Evolutionary conservation across 2,888 invertebrate species (phyloP).

Genomic region (Eucriotettix oculatus): DNA sequence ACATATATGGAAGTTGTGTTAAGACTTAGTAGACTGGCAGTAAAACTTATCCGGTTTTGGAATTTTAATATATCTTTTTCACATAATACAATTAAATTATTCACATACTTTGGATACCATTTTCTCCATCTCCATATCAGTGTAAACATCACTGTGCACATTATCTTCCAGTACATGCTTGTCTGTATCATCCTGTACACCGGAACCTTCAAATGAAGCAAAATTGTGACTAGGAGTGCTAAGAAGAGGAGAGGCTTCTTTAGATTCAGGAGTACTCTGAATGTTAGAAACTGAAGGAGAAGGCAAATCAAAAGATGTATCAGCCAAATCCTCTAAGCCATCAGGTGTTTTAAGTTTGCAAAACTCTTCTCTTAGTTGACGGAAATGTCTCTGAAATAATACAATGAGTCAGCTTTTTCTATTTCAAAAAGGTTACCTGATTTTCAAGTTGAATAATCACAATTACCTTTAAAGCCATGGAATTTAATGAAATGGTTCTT

Average conservation of each 20-base stretch:
- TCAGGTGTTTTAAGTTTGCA: constrained; percentile 64
- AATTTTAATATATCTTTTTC: neutral
- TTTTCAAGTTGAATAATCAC: no score
- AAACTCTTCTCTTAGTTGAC: constrained; percentile 71
- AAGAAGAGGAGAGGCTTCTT: constrained; percentile 5
- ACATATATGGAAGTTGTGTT: no score
- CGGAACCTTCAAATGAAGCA: constrained; percentile 16
- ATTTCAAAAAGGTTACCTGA: neutral
- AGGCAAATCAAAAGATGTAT: constrained; percentile 11
- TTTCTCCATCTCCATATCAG: constrained; percentile 61
- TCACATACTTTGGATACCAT: constrained; percentile 53
- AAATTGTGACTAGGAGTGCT: constrained; percentile 1
- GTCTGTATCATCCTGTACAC: constrained; percentile 16
- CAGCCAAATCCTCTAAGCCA: constrained; percentile 48
- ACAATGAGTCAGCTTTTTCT: no score
- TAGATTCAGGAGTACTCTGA: constrained; percentile 6
- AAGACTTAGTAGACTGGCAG: no score
- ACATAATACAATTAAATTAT: constrained; percentile 18
- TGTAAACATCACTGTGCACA: constrained; percentile 30
- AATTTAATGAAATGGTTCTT: constrained; percentile 53
- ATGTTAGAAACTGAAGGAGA: constrained; percentile 9
- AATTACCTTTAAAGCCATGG: constrained; percentile 54
- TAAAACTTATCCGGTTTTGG: no score
- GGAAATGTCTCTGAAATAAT: constrained; percentile 52
- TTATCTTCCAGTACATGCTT: constrained; percentile 10